Percentiles rank a stretch among this genome's conserved stretches.
These are phyloP conservation scores for Microtus ochrogaster DNA, from an alignment of 2,113 vertebrate genomes.

Conservation along the genomic window DNA sequence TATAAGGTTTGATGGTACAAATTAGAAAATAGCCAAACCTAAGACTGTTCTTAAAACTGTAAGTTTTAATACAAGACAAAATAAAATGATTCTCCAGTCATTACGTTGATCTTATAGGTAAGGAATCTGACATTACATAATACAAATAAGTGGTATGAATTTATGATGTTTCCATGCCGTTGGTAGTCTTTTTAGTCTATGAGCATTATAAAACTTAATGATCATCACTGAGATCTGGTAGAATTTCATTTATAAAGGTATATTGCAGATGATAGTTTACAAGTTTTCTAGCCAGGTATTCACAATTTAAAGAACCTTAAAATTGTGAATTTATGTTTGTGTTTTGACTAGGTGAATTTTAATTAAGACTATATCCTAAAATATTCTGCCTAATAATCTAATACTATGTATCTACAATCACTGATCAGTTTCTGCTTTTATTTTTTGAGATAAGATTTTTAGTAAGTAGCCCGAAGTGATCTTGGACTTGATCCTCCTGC, in stretches of 20 bases:
- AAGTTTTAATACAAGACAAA: background rate
- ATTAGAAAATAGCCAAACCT: background rate
- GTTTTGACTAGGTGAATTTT: conserved; percentile 14
- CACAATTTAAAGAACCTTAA: conserved; percentile 12
- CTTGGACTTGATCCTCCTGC: background rate
- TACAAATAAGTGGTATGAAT: background rate
- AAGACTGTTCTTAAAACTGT: background rate
- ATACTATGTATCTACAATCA: conserved; percentile 15
- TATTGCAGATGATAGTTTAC: background rate
- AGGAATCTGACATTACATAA: conserved; percentile 18
- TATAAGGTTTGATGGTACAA: background rate
- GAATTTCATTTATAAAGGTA: background rate
- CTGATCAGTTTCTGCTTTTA: background rate
- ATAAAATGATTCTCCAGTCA: background rate
- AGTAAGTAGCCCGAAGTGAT: background rate
- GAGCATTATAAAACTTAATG: background rate
- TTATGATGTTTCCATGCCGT: background rate
- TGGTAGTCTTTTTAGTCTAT: conserved; percentile 4
- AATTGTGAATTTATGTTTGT: background rate
- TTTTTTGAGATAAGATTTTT: background rate
- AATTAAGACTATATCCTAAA: conserved; percentile 17
- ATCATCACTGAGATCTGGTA: background rate
- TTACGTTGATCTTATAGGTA: conserved; percentile 10
- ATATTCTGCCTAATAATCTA: background rate
- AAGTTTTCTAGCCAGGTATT: background rate